Evolutionary conservation across 2,888 invertebrate genomes (phyloP), one percentile per base, ranked within the genome.

Genomic region (Spisula solida): DNA sequence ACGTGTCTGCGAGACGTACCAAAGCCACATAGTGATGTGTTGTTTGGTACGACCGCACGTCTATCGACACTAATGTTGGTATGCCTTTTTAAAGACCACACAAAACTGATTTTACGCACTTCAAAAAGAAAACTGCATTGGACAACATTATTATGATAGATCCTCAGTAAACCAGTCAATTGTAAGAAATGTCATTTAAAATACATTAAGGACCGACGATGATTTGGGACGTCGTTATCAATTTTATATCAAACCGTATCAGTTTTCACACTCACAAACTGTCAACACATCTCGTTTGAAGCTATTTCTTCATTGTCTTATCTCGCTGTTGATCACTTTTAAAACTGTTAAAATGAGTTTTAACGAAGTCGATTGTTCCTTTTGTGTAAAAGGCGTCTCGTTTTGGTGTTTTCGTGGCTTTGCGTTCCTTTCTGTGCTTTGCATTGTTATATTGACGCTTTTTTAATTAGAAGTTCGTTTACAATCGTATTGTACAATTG

Each of bases 101-200:
- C 87, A 87, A 79, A 56, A 70, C 48, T 56, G 70, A 16, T 75
- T 75, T 75, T 29, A 31, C 41, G 51, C 20, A 82, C 82, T 75
- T 87, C 87, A 87, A 87, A 87, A 82, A 82, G 78, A 86, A n/a
- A 70, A n/a, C 75, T 79, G 56, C 79, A 25, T 51, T 55, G 47
- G 48, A 70, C 34, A 47, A 75, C 16, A 31, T 70, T 75, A 81
- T 86, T 48, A 86, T 81, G 70, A 86, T 81, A 31, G 75, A 70
- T 81, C 31, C 48, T 47, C 41, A 66, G 80, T 81, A 66, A 86
- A 86, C 87, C 55, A 81, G 85, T 82, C 34, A 85, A 88, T 82
- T 60, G 84, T 79, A 82, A 80, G 85, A 82, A 82, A 85, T 78
- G 80, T 91, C 87, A 91, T 91, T 91, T 91, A 91, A 91, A 91